phyloP scores from a whole-genome alignment of 2,113 vertebrate genomes.

The Clarias macrocephalus region DNA sequence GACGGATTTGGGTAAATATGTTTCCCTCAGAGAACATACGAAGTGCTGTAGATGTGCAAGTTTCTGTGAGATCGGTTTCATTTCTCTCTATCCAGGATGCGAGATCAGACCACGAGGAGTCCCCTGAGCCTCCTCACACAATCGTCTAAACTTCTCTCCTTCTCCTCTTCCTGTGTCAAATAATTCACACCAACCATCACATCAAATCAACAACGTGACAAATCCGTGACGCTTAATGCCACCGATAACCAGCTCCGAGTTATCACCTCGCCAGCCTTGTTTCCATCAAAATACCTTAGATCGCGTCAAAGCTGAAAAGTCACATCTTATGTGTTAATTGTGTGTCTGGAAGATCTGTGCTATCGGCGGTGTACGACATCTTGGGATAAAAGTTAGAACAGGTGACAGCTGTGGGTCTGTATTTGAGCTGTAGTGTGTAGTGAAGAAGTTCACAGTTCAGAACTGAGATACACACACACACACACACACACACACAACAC shows the following conservation, averaged over 20 bases:
- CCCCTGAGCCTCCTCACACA: constrained; percentile 59
- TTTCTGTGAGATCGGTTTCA: constrained; percentile 63
- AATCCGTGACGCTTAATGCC: constrained; percentile 35
- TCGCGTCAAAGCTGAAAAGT: constrained; percentile 8
- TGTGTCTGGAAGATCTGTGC: neutral
- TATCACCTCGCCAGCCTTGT: constrained; percentile 23
- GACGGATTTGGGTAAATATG: constrained; percentile 57
- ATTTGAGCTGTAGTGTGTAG: too few relatives aligned
- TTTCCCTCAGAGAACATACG: constrained; percentile 53
- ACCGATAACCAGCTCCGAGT: constrained; percentile 39
- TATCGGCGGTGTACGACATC: neutral
- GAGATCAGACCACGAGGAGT: constrained; percentile 58
- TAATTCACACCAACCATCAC: constrained; percentile 23
- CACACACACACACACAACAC: too few relatives aligned
- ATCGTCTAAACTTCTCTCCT: constrained; percentile 45
- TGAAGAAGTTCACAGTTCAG: too few relatives aligned
- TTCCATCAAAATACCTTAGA: neutral
- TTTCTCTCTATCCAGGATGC: constrained; percentile 60
- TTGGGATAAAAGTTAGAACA: neutral
- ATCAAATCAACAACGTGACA: constrained; percentile 41
- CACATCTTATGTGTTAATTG: neutral
- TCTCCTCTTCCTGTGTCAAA: constrained; percentile 23
- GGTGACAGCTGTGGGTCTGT: neutral
- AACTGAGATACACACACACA: too few relatives aligned
- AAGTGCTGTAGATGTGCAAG: constrained; percentile 37